Evolutionary conservation across 1,140 invertebrate species (phyloP).

Genomic region (Copidosoma floridanum): DNA sequence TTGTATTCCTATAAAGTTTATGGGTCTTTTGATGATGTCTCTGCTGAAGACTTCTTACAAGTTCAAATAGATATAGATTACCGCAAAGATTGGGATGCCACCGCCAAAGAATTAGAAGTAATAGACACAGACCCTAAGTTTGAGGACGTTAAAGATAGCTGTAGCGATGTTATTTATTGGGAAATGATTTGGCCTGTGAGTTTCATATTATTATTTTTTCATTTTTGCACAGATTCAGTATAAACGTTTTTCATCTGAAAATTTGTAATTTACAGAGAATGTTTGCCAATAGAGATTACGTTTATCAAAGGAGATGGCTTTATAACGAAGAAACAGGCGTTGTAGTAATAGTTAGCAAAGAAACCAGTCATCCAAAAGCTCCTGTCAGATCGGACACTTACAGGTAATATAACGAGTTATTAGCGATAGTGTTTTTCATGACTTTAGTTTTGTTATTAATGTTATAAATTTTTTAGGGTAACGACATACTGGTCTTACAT

Average conservation of each 20-base stretch:
- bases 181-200: conserved; percentile 83
- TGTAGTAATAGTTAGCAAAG: conserved; percentile 64
- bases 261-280: conserved; percentile 59
- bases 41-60: conserved; percentile 75
- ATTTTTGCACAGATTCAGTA: no score
- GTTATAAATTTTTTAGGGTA: conserved; percentile 55
- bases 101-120: conserved; percentile 69
- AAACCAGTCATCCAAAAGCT: conserved; percentile 62
- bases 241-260: no score
- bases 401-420: conserved; percentile 42
- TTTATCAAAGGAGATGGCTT: conserved; percentile 74
- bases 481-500: conserved; percentile 83
- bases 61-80: conserved; percentile 80
- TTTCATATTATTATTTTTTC: conserved; percentile 25
- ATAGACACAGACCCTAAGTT: conserved; percentile 65
- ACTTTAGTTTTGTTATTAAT: background rate
- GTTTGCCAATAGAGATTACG: conserved; percentile 84
- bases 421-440: background rate
- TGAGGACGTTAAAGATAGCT: conserved; percentile 44
- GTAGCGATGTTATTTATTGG: conserved; percentile 80
- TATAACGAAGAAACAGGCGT: conserved; percentile 58
- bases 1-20: conserved; percentile 85
- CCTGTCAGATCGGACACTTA: conserved; percentile 61
- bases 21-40: conserved; percentile 75
- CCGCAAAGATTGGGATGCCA: conserved; percentile 76